Evolutionary conservation across 2,113 vertebrate genomes (phyloP), one percentile per base, ranked within the genome.

Genomic region (Scopus umbretta): DNA sequence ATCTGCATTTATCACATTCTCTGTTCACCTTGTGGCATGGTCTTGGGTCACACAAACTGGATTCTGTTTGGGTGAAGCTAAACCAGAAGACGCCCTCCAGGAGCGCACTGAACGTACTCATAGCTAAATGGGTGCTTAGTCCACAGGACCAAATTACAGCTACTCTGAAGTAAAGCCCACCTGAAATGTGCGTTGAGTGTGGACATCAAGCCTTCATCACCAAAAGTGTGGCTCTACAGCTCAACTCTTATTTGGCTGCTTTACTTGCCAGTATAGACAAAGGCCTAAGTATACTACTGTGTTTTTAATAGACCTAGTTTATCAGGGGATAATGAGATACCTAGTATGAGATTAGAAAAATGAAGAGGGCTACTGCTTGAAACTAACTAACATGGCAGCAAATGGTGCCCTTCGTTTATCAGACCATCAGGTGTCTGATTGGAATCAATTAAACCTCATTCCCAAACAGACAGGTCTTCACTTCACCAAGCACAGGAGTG

Each of bases 41-140:
- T 42, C 75, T 91, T 72, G 53, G 17, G 19, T 87, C 40, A 22
- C 16, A 11, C 30, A 43, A 20, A 12, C 17, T 62, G 70, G 30
- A 19, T 52, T 40, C 40, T 83, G 22, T 38, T 71, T 29, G 32
- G 55, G 36, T 71, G 61, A 62, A 70, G 34, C 55, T 81, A 61
- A 78, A 66, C 50, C 49, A 76, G 63, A 83, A 80, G 47, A 34
- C 14, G 15, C 14, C 4, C 49, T 73, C 67, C 27, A 49, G 47
- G 19, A 40, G 12, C 18, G 16, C 34, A 19, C 5, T 3, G 25
- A 26, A 34, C 0, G 1, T n/a, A 10, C 15, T 66, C 11, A n/a
- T 30, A 65, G 32, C 13, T 67, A 29, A 42, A 42, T 2, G 4
- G 40, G 36, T 76, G 49, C 55, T 91, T 66, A 84, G 52, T 56